These are phyloP conservation scores for Pristiophorus japonicus DNA, from an alignment of 2,113 vertebrate species.

Conservation along the genomic window DNA sequence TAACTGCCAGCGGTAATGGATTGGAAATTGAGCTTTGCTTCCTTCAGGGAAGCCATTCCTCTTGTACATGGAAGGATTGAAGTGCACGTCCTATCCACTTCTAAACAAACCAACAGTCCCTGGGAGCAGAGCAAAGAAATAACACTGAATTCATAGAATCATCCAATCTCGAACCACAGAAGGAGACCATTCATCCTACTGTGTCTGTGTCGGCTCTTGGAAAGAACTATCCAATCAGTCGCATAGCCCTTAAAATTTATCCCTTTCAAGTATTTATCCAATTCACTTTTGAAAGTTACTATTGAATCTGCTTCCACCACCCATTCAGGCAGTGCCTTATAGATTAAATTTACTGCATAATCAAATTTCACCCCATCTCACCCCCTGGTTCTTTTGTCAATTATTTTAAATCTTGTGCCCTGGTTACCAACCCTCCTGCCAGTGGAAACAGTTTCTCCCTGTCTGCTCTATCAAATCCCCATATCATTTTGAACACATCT, in stretches of 20 bases:
- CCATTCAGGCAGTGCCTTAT: neutral
- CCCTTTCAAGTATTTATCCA: neutral
- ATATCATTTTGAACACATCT: neutral
- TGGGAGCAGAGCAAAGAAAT: neutral
- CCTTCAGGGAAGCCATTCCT: neutral
- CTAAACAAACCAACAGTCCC: neutral
- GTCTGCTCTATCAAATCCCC: neutral
- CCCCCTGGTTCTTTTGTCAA: neutral
- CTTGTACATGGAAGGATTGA: neutral
- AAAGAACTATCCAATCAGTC: neutral
- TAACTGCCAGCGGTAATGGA: neutral
- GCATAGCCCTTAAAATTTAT: neutral
- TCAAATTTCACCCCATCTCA: neutral
- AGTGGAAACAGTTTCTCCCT: neutral
- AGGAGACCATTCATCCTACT: neutral
- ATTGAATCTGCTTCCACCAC: neutral
- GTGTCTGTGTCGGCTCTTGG: neutral
- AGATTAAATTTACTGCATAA: neutral
- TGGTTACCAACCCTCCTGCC: too few species aligned
- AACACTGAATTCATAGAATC: neutral
- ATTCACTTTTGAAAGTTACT: neutral
- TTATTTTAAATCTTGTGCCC: neutral
- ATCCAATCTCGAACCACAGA: too few species aligned
- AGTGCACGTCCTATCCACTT: neutral
- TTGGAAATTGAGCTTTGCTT: neutral